Evolutionary conservation across 2,113 vertebrate species (phyloP).

Genomic region (Chlamydotis undulata): DNA sequence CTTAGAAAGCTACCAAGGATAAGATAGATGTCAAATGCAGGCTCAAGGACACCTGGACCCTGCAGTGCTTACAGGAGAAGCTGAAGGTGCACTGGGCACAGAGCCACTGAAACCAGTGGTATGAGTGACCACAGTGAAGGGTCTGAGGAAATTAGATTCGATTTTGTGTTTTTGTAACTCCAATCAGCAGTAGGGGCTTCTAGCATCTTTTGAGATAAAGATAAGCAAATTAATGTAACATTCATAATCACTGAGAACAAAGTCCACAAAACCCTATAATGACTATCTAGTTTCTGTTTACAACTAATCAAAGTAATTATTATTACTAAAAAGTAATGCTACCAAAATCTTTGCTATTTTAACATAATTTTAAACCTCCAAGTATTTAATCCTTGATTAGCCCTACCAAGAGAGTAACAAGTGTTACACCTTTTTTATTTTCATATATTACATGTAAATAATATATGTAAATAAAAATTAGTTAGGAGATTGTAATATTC

Average conservation of each 20-base stretch:
- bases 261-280: neutral
- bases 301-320: neutral
- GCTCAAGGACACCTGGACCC: neutral
- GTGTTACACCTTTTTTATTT: neutral
- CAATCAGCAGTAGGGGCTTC: neutral
- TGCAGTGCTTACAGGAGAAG: neutral
- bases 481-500: neutral
- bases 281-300: neutral
- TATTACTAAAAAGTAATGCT: neutral
- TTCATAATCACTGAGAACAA: neutral
- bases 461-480: constrained; percentile 4
- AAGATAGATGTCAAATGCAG: neutral
- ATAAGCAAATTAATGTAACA: neutral
- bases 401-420: neutral
- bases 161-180: neutral
- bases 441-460: neutral
- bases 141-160: neutral
- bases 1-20: neutral
- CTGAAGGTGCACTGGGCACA: neutral
- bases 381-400: neutral
- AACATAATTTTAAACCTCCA: neutral
- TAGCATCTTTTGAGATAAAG: constrained; percentile 20
- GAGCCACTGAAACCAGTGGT: neutral
- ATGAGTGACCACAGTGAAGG: neutral
- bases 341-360: neutral